These are phyloP conservation scores for Ichneumoninae sp. DNA, from an alignment of 2,888 invertebrate genomes.

Conservation along the genomic window DNA sequence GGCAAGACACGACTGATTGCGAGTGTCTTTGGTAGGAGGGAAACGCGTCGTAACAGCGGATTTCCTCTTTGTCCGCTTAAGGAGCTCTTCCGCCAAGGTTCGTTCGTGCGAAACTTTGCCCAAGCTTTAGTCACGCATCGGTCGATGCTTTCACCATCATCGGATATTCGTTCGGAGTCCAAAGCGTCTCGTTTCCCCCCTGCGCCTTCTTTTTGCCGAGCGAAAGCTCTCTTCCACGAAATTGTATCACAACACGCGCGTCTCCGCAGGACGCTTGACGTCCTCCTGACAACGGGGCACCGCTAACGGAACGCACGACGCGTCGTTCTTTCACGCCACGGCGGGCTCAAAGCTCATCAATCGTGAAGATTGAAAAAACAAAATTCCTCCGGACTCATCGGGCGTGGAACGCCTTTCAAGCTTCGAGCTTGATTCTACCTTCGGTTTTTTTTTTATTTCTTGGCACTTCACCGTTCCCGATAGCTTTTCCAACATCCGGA, in stretches of 20 bases:
- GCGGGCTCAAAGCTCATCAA: constrained; percentile 55
- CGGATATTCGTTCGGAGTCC: neutral
- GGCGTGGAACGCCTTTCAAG: constrained; percentile 41
- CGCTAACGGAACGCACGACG: constrained; percentile 15
- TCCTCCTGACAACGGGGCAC: constrained; percentile 28
- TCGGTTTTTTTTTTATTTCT: neutral
- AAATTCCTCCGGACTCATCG: constrained; percentile 60
- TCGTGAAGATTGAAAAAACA: constrained; percentile 63
- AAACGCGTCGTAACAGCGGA: neutral
- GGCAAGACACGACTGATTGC: constrained; percentile 8
- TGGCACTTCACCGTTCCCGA: constrained; percentile 2
- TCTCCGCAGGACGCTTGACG: constrained; percentile 37
- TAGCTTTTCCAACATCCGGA: constrained; percentile 18
- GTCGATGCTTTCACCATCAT: constrained; percentile 8
- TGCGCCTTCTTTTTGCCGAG: neutral
- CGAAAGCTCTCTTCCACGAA: constrained; percentile 50
- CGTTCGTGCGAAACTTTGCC: neutral
- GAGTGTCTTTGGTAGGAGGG: neutral
- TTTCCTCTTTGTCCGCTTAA: neutral
- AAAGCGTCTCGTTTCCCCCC: constrained; percentile 7
- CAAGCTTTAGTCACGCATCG: constrained; percentile 21
- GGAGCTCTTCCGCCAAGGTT: neutral
- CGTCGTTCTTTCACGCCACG: constrained; percentile 44
- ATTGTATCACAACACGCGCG: constrained; percentile 47
- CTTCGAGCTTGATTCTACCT: constrained; percentile 32